Conservation (phyloP, 2,888 invertebrate genomes). For the Troides aeacus region DNA sequence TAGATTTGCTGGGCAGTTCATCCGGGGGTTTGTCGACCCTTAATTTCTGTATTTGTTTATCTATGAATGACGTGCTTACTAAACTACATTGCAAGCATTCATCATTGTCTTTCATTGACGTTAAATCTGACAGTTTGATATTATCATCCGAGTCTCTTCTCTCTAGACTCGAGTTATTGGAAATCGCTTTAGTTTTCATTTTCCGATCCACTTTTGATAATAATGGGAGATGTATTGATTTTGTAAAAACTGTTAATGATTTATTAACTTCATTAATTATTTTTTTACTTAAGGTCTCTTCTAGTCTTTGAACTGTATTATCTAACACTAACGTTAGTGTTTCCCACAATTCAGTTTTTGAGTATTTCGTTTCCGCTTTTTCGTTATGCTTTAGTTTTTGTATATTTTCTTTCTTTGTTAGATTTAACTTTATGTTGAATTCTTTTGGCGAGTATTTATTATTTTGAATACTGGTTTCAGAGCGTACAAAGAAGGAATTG, state of each 20-base stretch:
- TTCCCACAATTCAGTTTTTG: constrained; percentile 55
- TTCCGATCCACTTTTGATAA: neutral
- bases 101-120: constrained; percentile 29
- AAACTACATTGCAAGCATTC: constrained; percentile 56
- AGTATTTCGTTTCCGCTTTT: constrained; percentile 39
- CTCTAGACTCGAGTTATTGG: neutral
- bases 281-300: constrained; percentile 54
- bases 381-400: constrained; percentile 42
- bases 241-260: constrained; percentile 35
- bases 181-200: constrained; percentile 1
- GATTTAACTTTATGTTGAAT: constrained; percentile 29
- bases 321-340: constrained; percentile 52
- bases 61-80: constrained; percentile 53
- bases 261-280: constrained; percentile 53
- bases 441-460: constrained; percentile 1
- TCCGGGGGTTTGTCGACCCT: constrained; percentile 41
- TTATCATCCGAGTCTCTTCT: neutral
- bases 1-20: constrained; percentile 32
- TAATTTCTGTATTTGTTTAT: constrained; percentile 50
- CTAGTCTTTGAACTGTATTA: constrained; percentile 51
- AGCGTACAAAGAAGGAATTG: neutral
- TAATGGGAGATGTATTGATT: constrained; percentile 13
- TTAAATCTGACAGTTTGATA: neutral
- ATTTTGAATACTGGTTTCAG: constrained; percentile 9
- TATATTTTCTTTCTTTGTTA: constrained; percentile 36